A percentile compares a stretch with the other conserved stretches of the same genome.
phyloP scores from a whole-genome alignment of 2,113 vertebrate species.

The Triplophysa rosa region DNA sequence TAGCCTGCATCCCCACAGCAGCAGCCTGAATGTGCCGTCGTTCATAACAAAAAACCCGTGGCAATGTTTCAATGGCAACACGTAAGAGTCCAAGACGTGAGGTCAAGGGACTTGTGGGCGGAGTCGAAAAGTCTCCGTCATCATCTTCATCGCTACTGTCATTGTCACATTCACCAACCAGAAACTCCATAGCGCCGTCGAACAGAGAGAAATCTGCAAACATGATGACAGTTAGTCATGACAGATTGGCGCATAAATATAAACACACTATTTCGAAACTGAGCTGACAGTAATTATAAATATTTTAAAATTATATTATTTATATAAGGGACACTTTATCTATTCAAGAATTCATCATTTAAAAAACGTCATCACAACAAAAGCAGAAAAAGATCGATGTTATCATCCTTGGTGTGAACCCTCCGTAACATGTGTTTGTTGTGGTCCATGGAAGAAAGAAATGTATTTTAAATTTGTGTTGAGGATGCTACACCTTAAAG shows the following conservation, averaged over 20 bases:
- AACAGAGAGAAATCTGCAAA: constrained; percentile 63
- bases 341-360: too few relatives aligned
- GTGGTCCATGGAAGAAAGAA: too few relatives aligned
- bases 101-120: constrained; percentile 23
- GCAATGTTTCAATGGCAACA: constrained; percentile 64
- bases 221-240: neutral
- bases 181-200: constrained; percentile 75
- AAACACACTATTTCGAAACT: neutral
- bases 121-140: constrained; percentile 43
- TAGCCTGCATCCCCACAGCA: constrained; percentile 57
- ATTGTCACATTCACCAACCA: constrained; percentile 52
- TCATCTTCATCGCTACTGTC: constrained; percentile 46
- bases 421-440: too few relatives aligned
- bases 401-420: too few relatives aligned
- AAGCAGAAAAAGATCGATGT: too few relatives aligned
- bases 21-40: constrained; percentile 61
- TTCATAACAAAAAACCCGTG: constrained; percentile 60
- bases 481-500: too few relatives aligned
- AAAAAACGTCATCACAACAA: too few relatives aligned
- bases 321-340: too few relatives aligned
- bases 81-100: constrained; percentile 33
- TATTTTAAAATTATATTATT: too few relatives aligned
- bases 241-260: neutral
- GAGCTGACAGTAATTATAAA: too few relatives aligned
- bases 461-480: too few relatives aligned